Percentiles rank a stretch among this genome's conserved stretches.
phyloP scores from a whole-genome alignment of 1,140 invertebrate genomes.

The Zelostemma sp. region DNA sequence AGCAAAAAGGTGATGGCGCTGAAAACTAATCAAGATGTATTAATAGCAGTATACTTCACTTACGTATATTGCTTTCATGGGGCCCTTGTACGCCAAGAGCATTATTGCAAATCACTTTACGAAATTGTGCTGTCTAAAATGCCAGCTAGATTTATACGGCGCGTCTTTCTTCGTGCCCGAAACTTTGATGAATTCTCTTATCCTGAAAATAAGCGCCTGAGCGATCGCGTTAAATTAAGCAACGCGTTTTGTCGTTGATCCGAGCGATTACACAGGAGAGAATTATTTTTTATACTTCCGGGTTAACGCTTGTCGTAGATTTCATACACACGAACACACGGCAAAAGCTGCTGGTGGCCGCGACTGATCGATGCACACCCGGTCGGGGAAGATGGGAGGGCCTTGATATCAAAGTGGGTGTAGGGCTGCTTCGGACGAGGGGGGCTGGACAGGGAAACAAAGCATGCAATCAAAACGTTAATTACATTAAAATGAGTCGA shows the following conservation, averaged over 20 bases:
- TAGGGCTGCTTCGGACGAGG: constrained; percentile 37
- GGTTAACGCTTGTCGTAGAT: too few species aligned
- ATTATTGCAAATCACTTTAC: constrained; percentile 63
- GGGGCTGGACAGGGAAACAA: constrained; percentile 64
- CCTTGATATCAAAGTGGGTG: constrained; percentile 38
- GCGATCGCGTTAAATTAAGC: constrained; percentile 18
- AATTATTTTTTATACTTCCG: too few species aligned
- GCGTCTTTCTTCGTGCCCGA: constrained; percentile 28
- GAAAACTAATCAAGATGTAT: constrained; percentile 66
- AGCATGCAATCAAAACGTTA: constrained; percentile 71
- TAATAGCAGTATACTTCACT: constrained; percentile 64
- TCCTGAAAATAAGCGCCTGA: background rate
- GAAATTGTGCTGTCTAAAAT: constrained; percentile 51
- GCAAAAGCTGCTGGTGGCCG: constrained; percentile 40
- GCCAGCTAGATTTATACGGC: constrained; percentile 37
- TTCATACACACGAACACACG: constrained; percentile 38
- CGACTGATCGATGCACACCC: constrained; percentile 61
- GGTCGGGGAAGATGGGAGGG: constrained; percentile 27
- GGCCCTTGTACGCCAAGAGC: constrained; percentile 44
- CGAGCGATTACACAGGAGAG: constrained; percentile 13
- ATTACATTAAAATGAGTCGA: constrained; percentile 71
- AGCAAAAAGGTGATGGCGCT: constrained; percentile 57
- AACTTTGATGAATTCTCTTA: constrained; percentile 33
- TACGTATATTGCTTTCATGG: constrained; percentile 57
- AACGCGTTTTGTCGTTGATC: constrained; percentile 15